Base-by-base conservation (phyloP, 2,888 invertebrate genomes). In the Amphimallon solstitiale region DNA sequence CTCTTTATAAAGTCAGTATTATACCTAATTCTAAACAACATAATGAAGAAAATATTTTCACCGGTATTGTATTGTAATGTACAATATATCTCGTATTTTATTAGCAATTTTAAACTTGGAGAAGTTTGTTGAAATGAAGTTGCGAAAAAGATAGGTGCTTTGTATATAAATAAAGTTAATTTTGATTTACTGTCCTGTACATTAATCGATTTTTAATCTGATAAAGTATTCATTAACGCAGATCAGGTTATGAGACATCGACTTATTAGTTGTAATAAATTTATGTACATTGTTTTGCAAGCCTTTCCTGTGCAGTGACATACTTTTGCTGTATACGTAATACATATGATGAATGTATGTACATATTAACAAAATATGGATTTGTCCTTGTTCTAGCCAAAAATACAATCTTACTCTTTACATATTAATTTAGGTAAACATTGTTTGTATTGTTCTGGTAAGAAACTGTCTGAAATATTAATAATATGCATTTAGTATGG, bases 221-320 rank as follows among this genome's bases (percentile, higher is more conserved):
- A 54, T 21, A n/a, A 40, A 21, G 17, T 38, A 40, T 21, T 12
- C 37, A 52, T 52, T 37, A 37, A 21, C 7, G 7, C 12, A 2
- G 23, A 12, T 54, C 40, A 38, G 38, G 38, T 40, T 21, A 54
- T 21, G 38, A 54, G 23, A 54, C 54, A 21, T 40, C 54, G 21
- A 54, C 54, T n/a, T 17, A 15, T 15, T 15, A 15, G n/a, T 54
- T n/a, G 17, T 37, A 21, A 40, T 51, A 17, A 40, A 12, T 38
- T 38, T 10, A 21, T 54, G 38, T 54, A 19, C 21, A 40, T 40
- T 54, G 40, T 54, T 54, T 54, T 54, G 38, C 38, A 21, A 38
- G 38, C n/a, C 12, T 40, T 54, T 54, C 54, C 54, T 38, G 54
- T 54, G 12, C 54, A 21, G n/a, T 12, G 54, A 23, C 40, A 40